Percentiles rank a stretch among this genome's conserved stretches.
Evolutionary conservation across 2,113 vertebrate genomes (phyloP).

Genomic region (Ifrita kowaldi): DNA sequence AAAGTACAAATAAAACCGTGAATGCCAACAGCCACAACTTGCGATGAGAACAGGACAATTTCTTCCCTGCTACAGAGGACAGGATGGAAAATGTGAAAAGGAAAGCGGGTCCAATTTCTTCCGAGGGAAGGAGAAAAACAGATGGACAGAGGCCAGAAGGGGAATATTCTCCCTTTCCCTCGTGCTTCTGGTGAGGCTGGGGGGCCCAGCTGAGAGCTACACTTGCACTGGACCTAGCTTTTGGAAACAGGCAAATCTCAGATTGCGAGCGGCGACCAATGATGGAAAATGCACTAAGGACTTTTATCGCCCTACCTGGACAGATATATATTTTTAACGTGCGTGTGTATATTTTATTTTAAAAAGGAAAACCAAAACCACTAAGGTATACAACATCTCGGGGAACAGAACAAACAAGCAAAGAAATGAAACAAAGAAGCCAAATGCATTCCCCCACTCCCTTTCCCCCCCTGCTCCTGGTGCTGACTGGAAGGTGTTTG

Average conservation of each 20-base stretch:
- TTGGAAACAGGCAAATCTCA: background rate
- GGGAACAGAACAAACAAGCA: slow-evolving; percentile 47
- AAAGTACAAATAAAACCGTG: background rate
- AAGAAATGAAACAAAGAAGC: slow-evolving; percentile 25
- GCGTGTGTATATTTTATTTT: slow-evolving; percentile 59
- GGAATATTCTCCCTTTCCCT: background rate
- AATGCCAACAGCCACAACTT: background rate
- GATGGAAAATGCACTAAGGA: slow-evolving; percentile 68
- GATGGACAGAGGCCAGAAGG: background rate
- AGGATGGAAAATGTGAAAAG: slow-evolving; percentile 39
- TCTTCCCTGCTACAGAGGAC: background rate
- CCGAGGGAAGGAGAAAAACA: background rate
- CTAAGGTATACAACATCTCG: slow-evolving; percentile 52
- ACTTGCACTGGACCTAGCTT: slow-evolving; percentile 8
- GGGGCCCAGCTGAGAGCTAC: background rate
- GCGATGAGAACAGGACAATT: background rate
- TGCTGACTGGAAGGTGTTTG: slow-evolving; percentile 54
- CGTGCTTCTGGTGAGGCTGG: background rate
- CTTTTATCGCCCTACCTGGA: background rate
- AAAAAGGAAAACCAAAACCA: slow-evolving; percentile 60
- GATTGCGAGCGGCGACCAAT: background rate
- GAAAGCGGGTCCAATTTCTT: slow-evolving; percentile 25
- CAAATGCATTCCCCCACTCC: slow-evolving; percentile 43
- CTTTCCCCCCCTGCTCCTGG: slow-evolving; percentile 45
- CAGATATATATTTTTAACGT: slow-evolving; percentile 53